Conservation (phyloP, 2,888 invertebrate species). For the Troides oblongomaculatus region DNA sequence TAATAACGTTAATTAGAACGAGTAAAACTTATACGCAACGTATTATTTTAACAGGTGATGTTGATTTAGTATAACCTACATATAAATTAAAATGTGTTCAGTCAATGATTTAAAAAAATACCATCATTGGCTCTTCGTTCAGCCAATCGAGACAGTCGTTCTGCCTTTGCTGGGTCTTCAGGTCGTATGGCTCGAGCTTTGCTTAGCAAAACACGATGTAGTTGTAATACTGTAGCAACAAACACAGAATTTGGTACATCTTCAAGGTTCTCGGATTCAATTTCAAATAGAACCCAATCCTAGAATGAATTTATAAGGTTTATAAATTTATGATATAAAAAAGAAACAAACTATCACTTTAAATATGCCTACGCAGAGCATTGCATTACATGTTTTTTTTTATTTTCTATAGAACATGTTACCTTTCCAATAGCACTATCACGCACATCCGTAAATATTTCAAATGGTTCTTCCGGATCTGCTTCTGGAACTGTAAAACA, state of each 20-base stretch:
- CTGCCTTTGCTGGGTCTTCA: conserved; percentile 62
- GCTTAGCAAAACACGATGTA: conserved; percentile 63
- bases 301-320: conserved; percentile 31
- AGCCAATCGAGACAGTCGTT: conserved; percentile 70
- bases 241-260: conserved; percentile 61
- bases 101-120: conserved; percentile 33
- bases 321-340: neutral
- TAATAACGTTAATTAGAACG: too few species aligned
- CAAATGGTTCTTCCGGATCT: conserved; percentile 61
- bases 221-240: conserved; percentile 61
- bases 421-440: conserved; percentile 68
- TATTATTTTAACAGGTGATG: too few species aligned
- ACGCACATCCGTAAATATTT: conserved; percentile 63
- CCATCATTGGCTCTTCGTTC: conserved; percentile 77
- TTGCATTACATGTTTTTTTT: neutral
- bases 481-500: conserved; percentile 59
- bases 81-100: too few species aligned
- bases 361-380: neutral
- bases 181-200: conserved; percentile 58
- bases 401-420: conserved; percentile 10
- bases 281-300: conserved; percentile 63
- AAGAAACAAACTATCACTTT: neutral
- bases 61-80: too few species aligned
- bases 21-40: too few species aligned
- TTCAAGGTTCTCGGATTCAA: conserved; percentile 39